Conservation (phyloP, 1,140 invertebrate genomes). For the Pissodes strobi region DNA sequence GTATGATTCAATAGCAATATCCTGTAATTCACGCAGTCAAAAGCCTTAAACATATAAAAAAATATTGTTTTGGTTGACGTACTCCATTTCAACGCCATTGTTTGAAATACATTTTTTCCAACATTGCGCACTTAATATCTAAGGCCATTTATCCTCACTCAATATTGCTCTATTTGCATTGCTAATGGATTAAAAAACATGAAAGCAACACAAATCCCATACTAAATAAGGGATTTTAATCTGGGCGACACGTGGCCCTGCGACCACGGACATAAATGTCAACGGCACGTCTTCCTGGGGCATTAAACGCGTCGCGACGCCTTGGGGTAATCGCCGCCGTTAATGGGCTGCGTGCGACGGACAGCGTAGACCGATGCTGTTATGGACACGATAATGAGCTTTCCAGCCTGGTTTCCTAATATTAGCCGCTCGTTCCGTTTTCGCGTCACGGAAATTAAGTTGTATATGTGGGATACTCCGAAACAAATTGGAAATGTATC, state of each 20-base stretch:
- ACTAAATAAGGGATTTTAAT: constrained; percentile 26
- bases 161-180: neutral
- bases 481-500: too few species aligned
- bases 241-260: constrained; percentile 14
- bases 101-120: too few species aligned
- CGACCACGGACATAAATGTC: constrained; percentile 26
- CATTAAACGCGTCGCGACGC: constrained; percentile 32
- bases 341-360: constrained; percentile 28
- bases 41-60: too few species aligned
- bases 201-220: constrained; percentile 12
- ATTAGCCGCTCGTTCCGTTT: constrained; percentile 3
- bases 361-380: constrained; percentile 24
- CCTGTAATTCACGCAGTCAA: too few species aligned
- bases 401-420: constrained; percentile 11
- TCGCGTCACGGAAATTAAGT: neutral
- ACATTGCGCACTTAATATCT: too few species aligned
- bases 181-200: constrained; percentile 1
- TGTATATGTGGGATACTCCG: too few species aligned
- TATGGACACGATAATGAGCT: constrained; percentile 33
- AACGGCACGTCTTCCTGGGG: constrained; percentile 27
- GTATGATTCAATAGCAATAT: too few species aligned
- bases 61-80: too few species aligned
- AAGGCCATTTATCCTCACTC: too few species aligned
- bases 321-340: constrained; percentile 27
- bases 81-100: too few species aligned